Evolutionary conservation across 2,797 vertebrate genomes (phyloP).

Genomic region (Pitangus sulphuratus): DNA sequence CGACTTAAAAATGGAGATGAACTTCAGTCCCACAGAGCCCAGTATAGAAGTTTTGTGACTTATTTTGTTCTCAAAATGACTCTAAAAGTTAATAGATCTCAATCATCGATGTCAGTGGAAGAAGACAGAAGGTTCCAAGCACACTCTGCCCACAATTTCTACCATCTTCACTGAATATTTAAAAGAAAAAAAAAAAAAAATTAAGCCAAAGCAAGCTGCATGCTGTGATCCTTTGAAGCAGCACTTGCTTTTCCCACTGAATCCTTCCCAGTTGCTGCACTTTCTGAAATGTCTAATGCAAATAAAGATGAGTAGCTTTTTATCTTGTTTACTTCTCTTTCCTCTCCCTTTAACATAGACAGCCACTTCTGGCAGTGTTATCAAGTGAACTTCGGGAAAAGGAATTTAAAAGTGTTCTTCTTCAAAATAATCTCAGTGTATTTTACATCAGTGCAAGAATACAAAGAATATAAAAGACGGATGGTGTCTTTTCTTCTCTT

Average conservation of each 20-base stretch:
- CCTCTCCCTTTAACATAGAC: not conserved
- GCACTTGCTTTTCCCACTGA: not conserved
- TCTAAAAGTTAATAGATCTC: not conserved
- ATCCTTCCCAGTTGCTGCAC: not conserved
- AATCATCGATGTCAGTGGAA: fast-evolving
- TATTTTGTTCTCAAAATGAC: not conserved
- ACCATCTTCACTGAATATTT: not conserved
- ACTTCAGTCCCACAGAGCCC: not conserved
- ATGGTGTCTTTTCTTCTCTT: conserved; percentile 27
- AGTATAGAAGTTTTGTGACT: not conserved
- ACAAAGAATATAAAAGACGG: not conserved
- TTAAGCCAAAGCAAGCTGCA: not conserved
- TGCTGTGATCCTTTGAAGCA: not conserved
- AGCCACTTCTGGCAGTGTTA: conserved; percentile 1
- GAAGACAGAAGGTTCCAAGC: not conserved
- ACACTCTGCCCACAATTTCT: not conserved
- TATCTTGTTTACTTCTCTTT: conserved; percentile 30
- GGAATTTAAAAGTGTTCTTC: conserved; percentile 22
- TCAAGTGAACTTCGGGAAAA: not conserved
- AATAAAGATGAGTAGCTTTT: conserved; percentile 28
- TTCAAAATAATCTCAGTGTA: conserved; percentile 32
- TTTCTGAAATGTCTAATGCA: not conserved
- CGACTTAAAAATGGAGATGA: not conserved
- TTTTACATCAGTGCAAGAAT: conserved; percentile 17
- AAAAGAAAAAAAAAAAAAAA: not conserved